Evolutionary conservation across 37 sponge, comb jelly and placozoan genomes (phyloP), one percentile per base, ranked within the genome.

Genomic region (Halichondria panicea): DNA sequence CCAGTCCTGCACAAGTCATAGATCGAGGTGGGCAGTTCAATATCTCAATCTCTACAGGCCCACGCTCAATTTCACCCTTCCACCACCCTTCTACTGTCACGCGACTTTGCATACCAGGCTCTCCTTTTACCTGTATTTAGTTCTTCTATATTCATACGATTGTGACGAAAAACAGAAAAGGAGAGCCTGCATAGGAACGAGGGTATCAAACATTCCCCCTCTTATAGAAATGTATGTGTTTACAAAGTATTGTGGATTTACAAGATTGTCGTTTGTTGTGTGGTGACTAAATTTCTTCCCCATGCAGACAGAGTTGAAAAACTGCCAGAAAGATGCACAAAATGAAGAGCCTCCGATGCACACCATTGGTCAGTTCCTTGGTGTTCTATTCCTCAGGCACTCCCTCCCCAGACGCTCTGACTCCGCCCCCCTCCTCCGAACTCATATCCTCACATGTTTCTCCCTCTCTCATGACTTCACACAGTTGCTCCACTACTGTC

Each of bases 281-380:
- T 24, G 36, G 2, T 56, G 3, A 4, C 15, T 19, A 7, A 38
- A 27, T 52, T 38, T 33, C 35, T 31, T 36, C 38, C 24, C 1
- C n/a, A 36, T 15, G 25, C 27, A 60, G 22, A 74, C 43, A 59
- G 4, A 36, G 38, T 77, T 67, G 43, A 36, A 21, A 19, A 43
- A 39, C 0, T 48, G 41, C 6, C 0, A 27, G 25, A 6, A 18
- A 39, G 21, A 38, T 1, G 28, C 8, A 1, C 61, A 78, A 19
- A 4, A 25, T 12, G 43, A 48, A 19, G 27, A 59, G 19, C 27
- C 56, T 28, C 69, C 80, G 5, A 68, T 86, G 59, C n/a, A 73
- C 25, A 68, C 80, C 22, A 81, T 86, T 18, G 87, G 87, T 21
- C 30, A 31, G n/a, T 86, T 86, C 41, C 68, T 86, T 1, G 48